These are phyloP conservation scores for Aleadryas rufinucha DNA, from an alignment of 2,113 vertebrate genomes.

Conservation along the genomic window DNA sequence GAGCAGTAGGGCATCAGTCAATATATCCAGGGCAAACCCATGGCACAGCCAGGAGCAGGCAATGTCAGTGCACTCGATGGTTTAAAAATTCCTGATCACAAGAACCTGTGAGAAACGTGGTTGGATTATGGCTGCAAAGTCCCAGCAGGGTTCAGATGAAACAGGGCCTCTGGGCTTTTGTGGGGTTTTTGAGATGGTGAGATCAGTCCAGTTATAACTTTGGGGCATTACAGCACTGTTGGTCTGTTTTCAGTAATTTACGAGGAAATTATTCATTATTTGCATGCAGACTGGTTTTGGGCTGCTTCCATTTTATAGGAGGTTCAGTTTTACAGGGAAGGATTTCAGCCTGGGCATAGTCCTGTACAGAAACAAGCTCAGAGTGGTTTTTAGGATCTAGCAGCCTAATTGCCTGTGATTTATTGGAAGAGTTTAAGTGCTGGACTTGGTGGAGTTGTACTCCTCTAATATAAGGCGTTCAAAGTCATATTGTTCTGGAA, in stretches of 20 bases:
- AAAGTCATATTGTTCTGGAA: neutral
- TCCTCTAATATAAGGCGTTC: neutral
- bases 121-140: neutral
- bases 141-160: neutral
- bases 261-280: neutral
- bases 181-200: neutral
- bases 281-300: neutral
- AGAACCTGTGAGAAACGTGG: neutral
- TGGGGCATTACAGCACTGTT: neutral
- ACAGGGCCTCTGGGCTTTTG: neutral
- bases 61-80: rapidly evolving
- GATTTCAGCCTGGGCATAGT: neutral
- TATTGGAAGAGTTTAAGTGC: neutral
- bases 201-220: neutral
- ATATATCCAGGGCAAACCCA: rapidly evolving
- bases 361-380: neutral
- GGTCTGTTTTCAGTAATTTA: neutral
- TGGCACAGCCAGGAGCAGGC: neutral
- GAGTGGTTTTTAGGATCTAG: neutral
- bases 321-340: neutral
- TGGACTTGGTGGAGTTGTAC: neutral
- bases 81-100: neutral
- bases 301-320: neutral
- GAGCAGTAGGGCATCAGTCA: rapidly evolving
- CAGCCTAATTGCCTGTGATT: neutral